A percentile compares a stretch with the other conserved stretches of the same genome.
phyloP scores from a whole-genome alignment of 2,797 vertebrate genomes.

The Xiphophorus birchmanni region DNA sequence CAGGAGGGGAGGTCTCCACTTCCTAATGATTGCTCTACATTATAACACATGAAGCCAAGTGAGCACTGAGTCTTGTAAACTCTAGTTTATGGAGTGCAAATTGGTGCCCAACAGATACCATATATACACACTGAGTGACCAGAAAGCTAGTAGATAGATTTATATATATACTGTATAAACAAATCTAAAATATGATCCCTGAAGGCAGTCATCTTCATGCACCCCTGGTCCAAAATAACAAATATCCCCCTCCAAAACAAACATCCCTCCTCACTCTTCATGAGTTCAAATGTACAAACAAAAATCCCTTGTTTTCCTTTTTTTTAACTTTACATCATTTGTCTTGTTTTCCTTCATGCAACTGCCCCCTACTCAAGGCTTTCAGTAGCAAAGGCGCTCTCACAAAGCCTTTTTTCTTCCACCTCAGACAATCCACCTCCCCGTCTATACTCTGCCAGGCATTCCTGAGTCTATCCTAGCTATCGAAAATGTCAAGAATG shows the following conservation, averaged over 20 bases:
- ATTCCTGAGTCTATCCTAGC: conserved; percentile 81
- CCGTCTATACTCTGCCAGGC: conserved; percentile 73
- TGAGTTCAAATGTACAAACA: conserved; percentile 59
- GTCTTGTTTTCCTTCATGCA: conserved; percentile 48
- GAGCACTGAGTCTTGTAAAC: conserved; percentile 23
- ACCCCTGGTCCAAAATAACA: conserved; percentile 51
- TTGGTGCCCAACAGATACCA: conserved; percentile 37
- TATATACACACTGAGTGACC: conserved; percentile 34
- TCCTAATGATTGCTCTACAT: background rate
- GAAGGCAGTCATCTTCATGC: conserved; percentile 54
- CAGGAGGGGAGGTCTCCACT: background rate
- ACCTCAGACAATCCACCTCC: conserved; percentile 71
- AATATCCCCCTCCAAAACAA: conserved; percentile 57
- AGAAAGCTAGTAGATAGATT: no score
- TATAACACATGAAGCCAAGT: background rate
- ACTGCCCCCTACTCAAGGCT: conserved; percentile 43
- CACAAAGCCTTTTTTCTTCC: conserved; percentile 75
- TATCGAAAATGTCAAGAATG: conserved; percentile 83
- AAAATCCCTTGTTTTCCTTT: conserved; percentile 29
- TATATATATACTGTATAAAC: no score
- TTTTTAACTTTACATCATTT: conserved; percentile 44
- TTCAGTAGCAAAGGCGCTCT: conserved; percentile 48
- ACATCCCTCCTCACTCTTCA: conserved; percentile 47
- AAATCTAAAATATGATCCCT: conserved; percentile 51
- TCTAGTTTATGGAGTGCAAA: conserved; percentile 30